Percentiles rank a stretch among this genome's conserved stretches.
Conservation (phyloP, 2,797 vertebrate species). For the Atherinosoma microstoma region DNA sequence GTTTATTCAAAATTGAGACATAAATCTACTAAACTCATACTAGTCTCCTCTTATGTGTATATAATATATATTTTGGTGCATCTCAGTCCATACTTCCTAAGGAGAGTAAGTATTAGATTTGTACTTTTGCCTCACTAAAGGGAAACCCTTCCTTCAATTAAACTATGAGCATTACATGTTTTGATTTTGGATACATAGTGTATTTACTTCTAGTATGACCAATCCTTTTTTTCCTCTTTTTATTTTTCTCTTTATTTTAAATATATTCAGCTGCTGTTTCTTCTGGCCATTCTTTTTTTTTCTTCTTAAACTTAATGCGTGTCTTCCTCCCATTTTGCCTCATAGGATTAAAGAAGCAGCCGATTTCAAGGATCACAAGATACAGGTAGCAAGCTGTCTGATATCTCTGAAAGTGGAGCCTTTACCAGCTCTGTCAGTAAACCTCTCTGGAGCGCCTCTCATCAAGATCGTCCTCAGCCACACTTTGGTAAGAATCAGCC, state of each 20-base stretch:
- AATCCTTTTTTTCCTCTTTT: background rate
- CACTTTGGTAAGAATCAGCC: constrained; percentile 85
- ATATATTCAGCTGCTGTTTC: background rate
- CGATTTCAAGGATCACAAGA: constrained; percentile 82
- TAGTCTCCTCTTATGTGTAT: background rate
- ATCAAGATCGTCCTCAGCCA: constrained; percentile 91
- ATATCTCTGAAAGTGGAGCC: constrained; percentile 96
- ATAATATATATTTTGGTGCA: background rate
- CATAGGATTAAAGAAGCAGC: constrained; percentile 86
- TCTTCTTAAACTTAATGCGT: background rate
- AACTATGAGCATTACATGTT: background rate
- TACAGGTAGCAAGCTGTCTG: constrained; percentile 89
- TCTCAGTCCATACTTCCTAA: background rate
- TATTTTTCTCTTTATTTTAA: background rate
- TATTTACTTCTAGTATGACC: background rate
- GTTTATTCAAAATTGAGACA: background rate
- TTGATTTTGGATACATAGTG: background rate
- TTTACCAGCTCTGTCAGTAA: constrained; percentile 84
- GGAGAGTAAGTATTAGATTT: background rate
- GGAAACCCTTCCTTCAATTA: background rate
- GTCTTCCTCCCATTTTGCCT: background rate
- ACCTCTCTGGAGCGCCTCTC: constrained; percentile 90
- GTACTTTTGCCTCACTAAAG: background rate
- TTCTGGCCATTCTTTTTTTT: too few species aligned
- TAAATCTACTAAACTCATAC: background rate